Conservation (phyloP, 1,140 invertebrate species). For the Lasioglossum baleicum region DNA sequence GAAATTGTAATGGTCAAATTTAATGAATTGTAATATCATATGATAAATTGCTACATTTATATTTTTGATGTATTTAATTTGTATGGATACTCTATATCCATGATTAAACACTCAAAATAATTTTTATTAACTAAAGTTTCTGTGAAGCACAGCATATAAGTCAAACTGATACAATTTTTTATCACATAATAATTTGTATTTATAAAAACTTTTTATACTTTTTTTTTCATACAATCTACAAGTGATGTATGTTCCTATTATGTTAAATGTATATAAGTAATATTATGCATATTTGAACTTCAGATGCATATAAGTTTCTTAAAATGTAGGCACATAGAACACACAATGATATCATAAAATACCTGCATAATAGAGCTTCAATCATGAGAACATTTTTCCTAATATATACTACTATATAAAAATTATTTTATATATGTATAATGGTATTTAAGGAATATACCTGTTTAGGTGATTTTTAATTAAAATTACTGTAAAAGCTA, state of each 20-base stretch:
- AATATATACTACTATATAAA: no score
- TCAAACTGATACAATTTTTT: conserved; percentile 28
- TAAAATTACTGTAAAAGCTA: no score
- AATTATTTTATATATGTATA: no score
- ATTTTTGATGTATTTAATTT: no score
- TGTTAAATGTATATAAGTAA: conserved; percentile 44
- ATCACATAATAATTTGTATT: conserved; percentile 38
- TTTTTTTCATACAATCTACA: conserved; percentile 47
- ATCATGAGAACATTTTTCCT: conserved; percentile 42
- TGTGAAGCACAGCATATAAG: conserved; percentile 25
- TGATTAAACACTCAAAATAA: conserved; percentile 19
- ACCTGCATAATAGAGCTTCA: conserved; percentile 53
- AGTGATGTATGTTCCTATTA: conserved; percentile 51
- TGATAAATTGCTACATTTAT: no score
- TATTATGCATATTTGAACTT: conserved; percentile 46
- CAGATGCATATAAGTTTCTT: conserved; percentile 54
- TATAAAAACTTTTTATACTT: conserved; percentile 43
- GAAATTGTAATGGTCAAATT: conserved; percentile 17
- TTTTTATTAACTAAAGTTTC: conserved; percentile 22
- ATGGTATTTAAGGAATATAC: no score
- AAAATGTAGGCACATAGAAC: conserved; percentile 71
- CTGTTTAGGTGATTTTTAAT: no score
- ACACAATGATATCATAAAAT: conserved; percentile 60
- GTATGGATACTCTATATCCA: background rate
- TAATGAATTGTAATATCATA: conserved; percentile 12